Percentiles rank a stretch among this genome's conserved stretches.
Evolutionary conservation across 2,888 invertebrate species (phyloP).

Genomic region (Megastigmus dorsalis): DNA sequence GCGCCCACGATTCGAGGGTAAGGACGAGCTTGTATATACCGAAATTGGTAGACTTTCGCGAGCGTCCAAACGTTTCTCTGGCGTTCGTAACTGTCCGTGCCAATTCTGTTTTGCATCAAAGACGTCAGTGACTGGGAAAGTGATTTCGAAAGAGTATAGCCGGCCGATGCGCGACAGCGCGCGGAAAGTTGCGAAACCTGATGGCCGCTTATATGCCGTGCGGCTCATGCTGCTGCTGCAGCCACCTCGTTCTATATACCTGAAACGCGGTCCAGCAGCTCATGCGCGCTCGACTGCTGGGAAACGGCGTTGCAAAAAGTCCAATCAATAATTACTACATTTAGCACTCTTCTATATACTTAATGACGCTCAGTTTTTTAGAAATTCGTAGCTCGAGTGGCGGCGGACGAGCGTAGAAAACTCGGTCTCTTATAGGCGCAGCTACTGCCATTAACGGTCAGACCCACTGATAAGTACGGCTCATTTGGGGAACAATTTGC

Average conservation of each 20-base stretch:
- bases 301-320: background rate
- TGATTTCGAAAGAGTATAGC: background rate
- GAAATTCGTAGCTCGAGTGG: background rate
- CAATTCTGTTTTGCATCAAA: too few species aligned
- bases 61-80: too few species aligned
- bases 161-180: background rate
- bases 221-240: too few species aligned
- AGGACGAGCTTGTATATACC: too few species aligned
- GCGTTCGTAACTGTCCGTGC: too few species aligned
- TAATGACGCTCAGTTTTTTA: slow-evolving; percentile 3
- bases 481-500: background rate
- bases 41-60: too few species aligned
- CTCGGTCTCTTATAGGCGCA: slow-evolving; percentile 6
- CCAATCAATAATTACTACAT: slow-evolving; percentile 5
- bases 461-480: background rate
- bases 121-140: too few species aligned
- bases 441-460: background rate
- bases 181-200: background rate
- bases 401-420: background rate
- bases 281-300: background rate
- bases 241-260: background rate
- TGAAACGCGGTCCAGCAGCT: background rate
- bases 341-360: background rate
- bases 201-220: background rate
- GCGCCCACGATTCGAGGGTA: too few species aligned